These are phyloP conservation scores for Phylloscopus trochiloides DNA, from an alignment of 2,113 vertebrate genomes.

Conservation along the genomic window DNA sequence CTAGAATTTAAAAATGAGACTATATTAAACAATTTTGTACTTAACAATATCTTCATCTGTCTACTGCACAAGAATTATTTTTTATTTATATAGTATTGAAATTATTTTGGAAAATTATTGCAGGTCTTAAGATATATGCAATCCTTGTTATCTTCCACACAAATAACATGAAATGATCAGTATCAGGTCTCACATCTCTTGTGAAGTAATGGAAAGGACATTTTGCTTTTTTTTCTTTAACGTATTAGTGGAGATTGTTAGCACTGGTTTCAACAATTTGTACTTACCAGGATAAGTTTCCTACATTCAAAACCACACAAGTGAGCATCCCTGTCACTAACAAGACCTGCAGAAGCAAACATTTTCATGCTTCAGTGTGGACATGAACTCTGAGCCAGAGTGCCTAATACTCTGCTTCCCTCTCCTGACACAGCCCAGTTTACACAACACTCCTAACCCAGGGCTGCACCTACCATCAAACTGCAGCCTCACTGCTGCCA, in stretches of 20 bases:
- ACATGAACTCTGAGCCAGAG: not conserved
- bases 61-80: not conserved
- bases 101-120: not conserved
- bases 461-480: not conserved
- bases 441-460: not conserved
- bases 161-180: not conserved
- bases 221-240: not conserved
- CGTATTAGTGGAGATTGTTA: not conserved
- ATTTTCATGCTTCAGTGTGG: not conserved
- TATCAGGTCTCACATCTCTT: not conserved
- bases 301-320: not conserved
- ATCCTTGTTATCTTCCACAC: not conserved
- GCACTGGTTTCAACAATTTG: accelerated
- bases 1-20: not conserved
- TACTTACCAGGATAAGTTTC: not conserved
- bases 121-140: accelerated
- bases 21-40: not conserved
- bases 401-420: not conserved
- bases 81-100: not conserved
- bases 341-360: not conserved
- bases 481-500: not conserved
- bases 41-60: not conserved
- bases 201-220: not conserved
- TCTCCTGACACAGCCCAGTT: not conserved
- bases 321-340: not conserved